Evolutionary conservation across 2,113 vertebrate genomes (phyloP).

Genomic region (Setophaga kirtlandii): DNA sequence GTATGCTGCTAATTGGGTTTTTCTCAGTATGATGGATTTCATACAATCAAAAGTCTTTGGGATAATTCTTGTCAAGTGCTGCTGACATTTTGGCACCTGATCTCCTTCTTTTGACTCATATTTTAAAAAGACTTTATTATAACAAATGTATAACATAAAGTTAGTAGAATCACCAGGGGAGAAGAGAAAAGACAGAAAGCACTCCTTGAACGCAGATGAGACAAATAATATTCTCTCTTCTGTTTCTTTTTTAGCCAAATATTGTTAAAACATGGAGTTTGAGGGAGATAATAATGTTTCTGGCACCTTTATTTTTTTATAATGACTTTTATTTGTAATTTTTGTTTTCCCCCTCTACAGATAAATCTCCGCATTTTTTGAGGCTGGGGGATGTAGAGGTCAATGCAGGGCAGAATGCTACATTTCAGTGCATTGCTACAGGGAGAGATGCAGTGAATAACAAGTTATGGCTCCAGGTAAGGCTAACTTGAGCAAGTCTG

Average conservation of each 20-base stretch:
- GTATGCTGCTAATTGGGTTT: background rate
- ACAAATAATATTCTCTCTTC: background rate
- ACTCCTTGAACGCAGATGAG: background rate
- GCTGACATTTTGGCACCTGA: background rate
- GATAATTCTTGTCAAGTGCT: background rate
- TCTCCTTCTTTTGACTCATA: background rate
- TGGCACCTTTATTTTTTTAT: background rate
- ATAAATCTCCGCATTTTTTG: slow-evolving; percentile 98
- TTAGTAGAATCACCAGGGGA: background rate
- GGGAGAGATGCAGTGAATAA: slow-evolving; percentile 92
- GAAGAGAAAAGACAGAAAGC: background rate
- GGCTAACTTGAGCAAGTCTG: slow-evolving; percentile 3
- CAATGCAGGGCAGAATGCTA: slow-evolving; percentile 98
- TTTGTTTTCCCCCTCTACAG: slow-evolving; percentile 70
- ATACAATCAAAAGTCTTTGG: background rate
- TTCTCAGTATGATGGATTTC: background rate
- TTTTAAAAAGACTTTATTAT: background rate
- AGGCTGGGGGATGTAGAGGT: slow-evolving; percentile 98
- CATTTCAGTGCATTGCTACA: slow-evolving; percentile 97
- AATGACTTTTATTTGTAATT: slow-evolving; percentile 9
- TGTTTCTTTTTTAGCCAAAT: background rate
- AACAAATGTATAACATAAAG: background rate
- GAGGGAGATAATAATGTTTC: background rate
- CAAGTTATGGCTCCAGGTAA: slow-evolving; percentile 98
- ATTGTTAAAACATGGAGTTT: background rate